A percentile compares a stretch with the other conserved stretches of the same genome.
Conservation (phyloP, 2,797 vertebrate species). For the Syndactyla subalaris region DNA sequence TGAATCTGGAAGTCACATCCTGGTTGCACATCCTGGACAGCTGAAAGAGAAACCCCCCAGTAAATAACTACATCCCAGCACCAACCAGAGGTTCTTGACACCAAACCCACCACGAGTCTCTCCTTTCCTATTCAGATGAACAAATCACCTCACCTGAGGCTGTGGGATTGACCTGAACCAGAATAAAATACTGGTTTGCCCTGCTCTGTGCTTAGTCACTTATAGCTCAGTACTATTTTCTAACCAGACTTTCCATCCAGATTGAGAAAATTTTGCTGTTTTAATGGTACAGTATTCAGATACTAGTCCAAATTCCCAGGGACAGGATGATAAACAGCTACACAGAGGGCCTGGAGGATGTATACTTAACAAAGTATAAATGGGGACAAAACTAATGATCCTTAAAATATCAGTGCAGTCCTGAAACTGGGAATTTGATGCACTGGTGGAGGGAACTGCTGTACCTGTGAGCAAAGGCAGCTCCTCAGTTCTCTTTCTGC, state of each 20-base stretch:
- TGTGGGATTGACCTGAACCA: background rate
- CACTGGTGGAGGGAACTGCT: background rate
- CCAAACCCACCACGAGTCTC: accelerated
- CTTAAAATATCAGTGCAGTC: background rate
- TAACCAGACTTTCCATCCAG: background rate
- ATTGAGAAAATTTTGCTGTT: background rate
- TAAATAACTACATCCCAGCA: background rate
- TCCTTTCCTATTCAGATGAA: background rate
- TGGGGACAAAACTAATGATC: background rate
- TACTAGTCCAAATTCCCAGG: background rate
- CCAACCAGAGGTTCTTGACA: background rate
- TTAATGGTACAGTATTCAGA: background rate
- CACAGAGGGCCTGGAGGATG: background rate
- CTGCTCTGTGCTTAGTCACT: background rate
- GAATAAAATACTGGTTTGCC: background rate
- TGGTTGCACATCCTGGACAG: background rate
- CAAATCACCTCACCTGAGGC: background rate
- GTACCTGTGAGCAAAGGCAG: background rate
- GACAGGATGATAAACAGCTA: background rate
- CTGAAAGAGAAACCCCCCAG: background rate
- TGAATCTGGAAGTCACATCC: background rate
- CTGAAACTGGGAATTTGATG: background rate
- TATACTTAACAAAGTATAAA: background rate
- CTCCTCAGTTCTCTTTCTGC: background rate
- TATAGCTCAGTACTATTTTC: background rate